A percentile compares a stretch with the other conserved stretches of the same genome.
These are phyloP conservation scores for Dicycla oo DNA, from an alignment of 2,888 invertebrate species.

Conservation along the genomic window DNA sequence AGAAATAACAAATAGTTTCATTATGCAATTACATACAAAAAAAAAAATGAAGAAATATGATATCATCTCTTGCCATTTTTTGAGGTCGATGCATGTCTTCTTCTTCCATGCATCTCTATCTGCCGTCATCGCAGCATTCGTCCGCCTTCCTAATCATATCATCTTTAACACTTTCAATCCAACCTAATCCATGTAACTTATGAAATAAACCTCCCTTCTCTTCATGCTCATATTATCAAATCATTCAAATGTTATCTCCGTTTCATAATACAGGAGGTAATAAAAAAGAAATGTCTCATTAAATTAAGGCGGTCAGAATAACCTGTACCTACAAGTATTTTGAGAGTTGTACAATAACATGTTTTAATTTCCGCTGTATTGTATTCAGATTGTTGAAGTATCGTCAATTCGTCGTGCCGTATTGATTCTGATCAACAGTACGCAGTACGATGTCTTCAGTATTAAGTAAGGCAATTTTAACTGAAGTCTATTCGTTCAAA, in stretches of 20 bases:
- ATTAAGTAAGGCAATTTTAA: too few relatives aligned
- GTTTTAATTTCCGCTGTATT: constrained; percentile 45
- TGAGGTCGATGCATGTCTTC: too few relatives aligned
- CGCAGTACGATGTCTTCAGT: not conserved
- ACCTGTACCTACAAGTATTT: constrained; percentile 11
- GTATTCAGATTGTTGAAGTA: constrained; percentile 9
- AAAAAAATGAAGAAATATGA: too few relatives aligned
- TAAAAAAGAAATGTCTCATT: constrained; percentile 43
- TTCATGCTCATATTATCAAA: constrained; percentile 28
- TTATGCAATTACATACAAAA: too few relatives aligned
- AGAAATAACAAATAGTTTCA: too few relatives aligned
- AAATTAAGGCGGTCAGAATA: constrained; percentile 18
- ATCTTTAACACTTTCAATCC: not conserved
- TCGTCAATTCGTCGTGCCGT: constrained; percentile 26
- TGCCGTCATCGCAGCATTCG: too few relatives aligned
- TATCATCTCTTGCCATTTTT: not conserved
- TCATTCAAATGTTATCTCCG: constrained; percentile 12
- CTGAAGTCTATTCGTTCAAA: too few relatives aligned
- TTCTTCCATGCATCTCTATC: too few relatives aligned
- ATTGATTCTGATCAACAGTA: not conserved
- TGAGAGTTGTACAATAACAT: constrained; percentile 14
- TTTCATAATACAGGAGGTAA: constrained; percentile 36
- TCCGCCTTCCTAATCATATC: not conserved
- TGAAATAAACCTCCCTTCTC: not conserved
- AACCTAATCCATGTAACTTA: not conserved